Percentiles rank a stretch among this genome's conserved stretches.
These are phyloP conservation scores for Onychomys leucogaster DNA, from an alignment of 2,797 vertebrate species.

Conservation along the genomic window DNA sequence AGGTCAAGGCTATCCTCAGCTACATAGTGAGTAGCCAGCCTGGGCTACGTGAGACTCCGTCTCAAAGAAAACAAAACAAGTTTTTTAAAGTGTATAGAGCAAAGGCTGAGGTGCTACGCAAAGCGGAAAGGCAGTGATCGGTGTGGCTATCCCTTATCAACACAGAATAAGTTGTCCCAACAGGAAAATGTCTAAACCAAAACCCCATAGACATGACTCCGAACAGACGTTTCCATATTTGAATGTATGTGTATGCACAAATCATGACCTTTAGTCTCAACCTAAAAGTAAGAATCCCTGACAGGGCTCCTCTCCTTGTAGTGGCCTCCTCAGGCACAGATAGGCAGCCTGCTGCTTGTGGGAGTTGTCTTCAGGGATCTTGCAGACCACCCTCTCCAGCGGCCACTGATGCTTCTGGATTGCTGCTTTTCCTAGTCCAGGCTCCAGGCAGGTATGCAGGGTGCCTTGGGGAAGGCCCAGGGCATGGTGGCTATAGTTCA, in stretches of 20 bases:
- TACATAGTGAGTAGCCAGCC: neutral
- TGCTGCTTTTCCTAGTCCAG: neutral
- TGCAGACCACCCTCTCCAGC: neutral
- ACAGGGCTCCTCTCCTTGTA: neutral
- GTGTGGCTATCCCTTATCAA: neutral
- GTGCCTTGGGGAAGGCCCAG: neutral
- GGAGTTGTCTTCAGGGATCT: neutral
- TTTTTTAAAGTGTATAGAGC: neutral
- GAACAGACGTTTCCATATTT: neutral
- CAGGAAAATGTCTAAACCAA: constrained; percentile 45
- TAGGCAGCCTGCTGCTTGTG: neutral
- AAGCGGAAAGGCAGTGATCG: neutral
- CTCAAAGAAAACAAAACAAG: neutral
- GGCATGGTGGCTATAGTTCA: neutral
- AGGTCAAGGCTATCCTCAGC: neutral
- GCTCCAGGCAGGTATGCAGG: neutral
- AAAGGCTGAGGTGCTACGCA: neutral
- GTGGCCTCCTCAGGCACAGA: neutral
- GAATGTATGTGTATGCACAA: neutral
- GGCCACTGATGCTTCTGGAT: neutral
- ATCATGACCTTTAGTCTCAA: neutral
- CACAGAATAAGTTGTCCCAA: neutral
- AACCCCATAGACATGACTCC: constrained; percentile 21
- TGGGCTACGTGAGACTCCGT: neutral
- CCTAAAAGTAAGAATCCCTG: neutral